Evolutionary conservation across 2,797 vertebrate genomes (phyloP), one percentile per base, ranked within the genome.

Genomic region (Rhynchonycteris naso): DNA sequence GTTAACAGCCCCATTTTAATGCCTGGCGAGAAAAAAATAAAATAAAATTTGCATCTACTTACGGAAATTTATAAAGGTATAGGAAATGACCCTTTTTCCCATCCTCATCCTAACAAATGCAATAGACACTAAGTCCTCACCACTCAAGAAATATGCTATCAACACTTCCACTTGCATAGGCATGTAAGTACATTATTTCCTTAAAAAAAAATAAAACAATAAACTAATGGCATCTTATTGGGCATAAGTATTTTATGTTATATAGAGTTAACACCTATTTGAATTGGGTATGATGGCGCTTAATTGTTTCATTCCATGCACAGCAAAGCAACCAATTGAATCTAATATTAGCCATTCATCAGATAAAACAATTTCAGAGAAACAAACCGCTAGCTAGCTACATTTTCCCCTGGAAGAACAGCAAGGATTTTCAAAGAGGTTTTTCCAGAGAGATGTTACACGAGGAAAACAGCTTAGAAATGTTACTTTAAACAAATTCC

Each of bases 371-470:
- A 95, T 43, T 96, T 88, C 68, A 0, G 13, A 96, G 84, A 91
- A 92, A 95, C 95, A 97, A 93, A 97, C 68, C 50, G 72, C 87
- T n/a, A n/a, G n/a, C n/a, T n/a, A n/a, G n/a, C n/a, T 95, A 30
- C 54, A 71, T 92, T 95, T 94, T 74, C 81, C 50, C 95, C 54
- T 95, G 59, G 68, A 88, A 97, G 90, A 92, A 90, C 88, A 91
- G 93, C 76, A 86, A 95, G 90, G 84, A 86, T 93, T 61, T 75
- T 16, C 35, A 93, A 86, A 7, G 88, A 87, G 79, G 90, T 97
- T 95, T 35, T 91, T 83, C 68, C 90, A 63, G 94, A 89, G 95
- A 93, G 95, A 93, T 78, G 69, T 71, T 89, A 83, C 5, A 15
- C 69, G 35, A 96, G 83, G 94, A 78, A 94, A 96, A 95, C 74